Base-by-base conservation (phyloP, 2,888 invertebrate genomes). In the Adineta ricciae region DNA sequence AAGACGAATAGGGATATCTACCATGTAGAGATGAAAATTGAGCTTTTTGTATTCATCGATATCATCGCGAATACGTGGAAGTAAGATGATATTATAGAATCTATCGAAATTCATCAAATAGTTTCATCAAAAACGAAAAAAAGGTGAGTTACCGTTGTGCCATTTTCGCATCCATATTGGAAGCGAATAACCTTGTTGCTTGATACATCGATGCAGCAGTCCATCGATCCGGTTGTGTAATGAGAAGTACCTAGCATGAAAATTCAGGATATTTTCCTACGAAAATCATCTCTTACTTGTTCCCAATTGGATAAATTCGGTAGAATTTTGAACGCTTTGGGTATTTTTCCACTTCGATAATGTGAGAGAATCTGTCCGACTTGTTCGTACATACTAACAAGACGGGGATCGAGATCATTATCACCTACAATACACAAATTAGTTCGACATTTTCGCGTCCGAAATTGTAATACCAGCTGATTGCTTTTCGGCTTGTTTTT, bases 171-270 rank as follows among this genome's bases (percentile, higher is more conserved):
- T 96, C 96, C 54, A 98, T 92, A 90, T 97, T 97, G 0, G 98
- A 97, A n/a, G 96, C 94, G 91, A 99, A 99, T 88, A 98, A 95
- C 89, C 97, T 92, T 0, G 95, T 96, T 0, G 95, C 96, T 92
- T 95, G 96, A 90, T 96, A 97, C 94, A 99, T 95, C 0, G 97
- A 95, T 78, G 98, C 97, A 32, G 99, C 97, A 85, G 96, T 95
- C 99, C 99, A 99, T 73, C 93, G 93, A n/a, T 95, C 93, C 16
- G 99, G 98, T 90, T 95, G 95, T 89, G 91, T 91, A 87, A 91
- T 84, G 50, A 82, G 78, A 46, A 86, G 54, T 46, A 84, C 78
- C 78, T 78, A 50, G 19, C 3, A 50, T 49, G 9, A 50, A 19
- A 50, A 50, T 50, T 50, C 19, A 2, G 9, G 14, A 50, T 50